phyloP scores from a whole-genome alignment of 2,113 vertebrate genomes.

The Chrysemys picta region DNA sequence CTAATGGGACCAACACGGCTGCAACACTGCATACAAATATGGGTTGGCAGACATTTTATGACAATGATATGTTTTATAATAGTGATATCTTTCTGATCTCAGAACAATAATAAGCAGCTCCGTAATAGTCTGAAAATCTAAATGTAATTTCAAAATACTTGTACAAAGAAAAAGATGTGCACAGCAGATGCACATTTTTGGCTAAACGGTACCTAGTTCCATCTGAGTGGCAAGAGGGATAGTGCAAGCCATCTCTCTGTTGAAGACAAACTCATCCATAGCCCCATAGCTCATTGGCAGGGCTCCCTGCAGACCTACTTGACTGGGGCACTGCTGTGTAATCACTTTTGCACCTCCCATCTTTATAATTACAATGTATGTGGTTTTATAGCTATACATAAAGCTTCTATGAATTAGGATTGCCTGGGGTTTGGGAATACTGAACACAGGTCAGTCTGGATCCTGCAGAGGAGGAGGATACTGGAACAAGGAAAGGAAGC shows the following conservation, averaged over 20 bases:
- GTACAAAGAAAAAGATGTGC: neutral
- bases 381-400: neutral
- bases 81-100: too few relatives aligned
- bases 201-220: neutral
- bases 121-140: too few relatives aligned
- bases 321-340: neutral
- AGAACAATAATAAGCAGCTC: too few relatives aligned
- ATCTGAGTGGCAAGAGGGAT: neutral
- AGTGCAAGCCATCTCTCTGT: neutral
- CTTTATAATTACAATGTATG: neutral
- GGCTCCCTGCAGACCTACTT: neutral
- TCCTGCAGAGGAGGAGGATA: neutral
- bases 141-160: neutral
- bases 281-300: neutral
- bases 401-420: neutral
- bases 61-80: too few relatives aligned
- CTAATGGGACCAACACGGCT: too few relatives aligned
- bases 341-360: neutral
- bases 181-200: neutral
- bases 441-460: neutral
- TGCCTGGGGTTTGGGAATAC: neutral
- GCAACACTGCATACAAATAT: too few relatives aligned
- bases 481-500: neutral
- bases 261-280: neutral
- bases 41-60: too few relatives aligned